These are phyloP conservation scores for Melanerpes aurifrons DNA, from an alignment of 2,113 vertebrate species.

Conservation along the genomic window DNA sequence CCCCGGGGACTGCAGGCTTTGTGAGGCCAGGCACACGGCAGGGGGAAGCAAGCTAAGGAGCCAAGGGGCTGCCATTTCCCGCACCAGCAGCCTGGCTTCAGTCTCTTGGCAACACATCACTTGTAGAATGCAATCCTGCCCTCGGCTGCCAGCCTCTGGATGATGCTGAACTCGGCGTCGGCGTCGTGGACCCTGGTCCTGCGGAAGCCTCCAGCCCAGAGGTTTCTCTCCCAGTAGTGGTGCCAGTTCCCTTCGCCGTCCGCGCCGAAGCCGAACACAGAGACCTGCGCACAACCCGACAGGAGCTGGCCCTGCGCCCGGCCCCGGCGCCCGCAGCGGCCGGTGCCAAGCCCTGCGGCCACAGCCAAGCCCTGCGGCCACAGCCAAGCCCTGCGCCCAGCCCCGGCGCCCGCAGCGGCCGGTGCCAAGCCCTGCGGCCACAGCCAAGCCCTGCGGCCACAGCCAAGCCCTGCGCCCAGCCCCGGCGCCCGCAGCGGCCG, in stretches of 20 bases:
- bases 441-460: accelerated
- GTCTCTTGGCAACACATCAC: not conserved
- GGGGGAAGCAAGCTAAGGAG: not conserved
- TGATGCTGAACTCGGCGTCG: conserved; percentile 75
- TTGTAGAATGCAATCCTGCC: conserved; percentile 79
- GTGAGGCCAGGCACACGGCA: accelerated
- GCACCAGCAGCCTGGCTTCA: not conserved
- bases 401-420: too few species aligned
- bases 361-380: accelerated
- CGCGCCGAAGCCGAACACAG: conserved; percentile 81
- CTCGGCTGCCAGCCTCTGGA: conserved; percentile 63
- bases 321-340: not conserved
- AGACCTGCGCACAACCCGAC: conserved; percentile 65
- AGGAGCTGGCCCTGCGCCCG: accelerated
- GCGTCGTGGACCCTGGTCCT: conserved; percentile 79
- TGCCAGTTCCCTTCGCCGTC: conserved; percentile 85
- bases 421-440: accelerated
- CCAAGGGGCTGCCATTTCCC: not conserved
- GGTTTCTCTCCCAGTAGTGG: conserved; percentile 84
- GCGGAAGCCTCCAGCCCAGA: conserved; percentile 76
- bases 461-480: accelerated
- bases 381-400: accelerated
- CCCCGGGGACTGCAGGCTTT: accelerated
- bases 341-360: accelerated
- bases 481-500: too few species aligned